Evolutionary conservation across 2,113 vertebrate species (phyloP).

Genomic region (Thamnophis sirtalis): DNA sequence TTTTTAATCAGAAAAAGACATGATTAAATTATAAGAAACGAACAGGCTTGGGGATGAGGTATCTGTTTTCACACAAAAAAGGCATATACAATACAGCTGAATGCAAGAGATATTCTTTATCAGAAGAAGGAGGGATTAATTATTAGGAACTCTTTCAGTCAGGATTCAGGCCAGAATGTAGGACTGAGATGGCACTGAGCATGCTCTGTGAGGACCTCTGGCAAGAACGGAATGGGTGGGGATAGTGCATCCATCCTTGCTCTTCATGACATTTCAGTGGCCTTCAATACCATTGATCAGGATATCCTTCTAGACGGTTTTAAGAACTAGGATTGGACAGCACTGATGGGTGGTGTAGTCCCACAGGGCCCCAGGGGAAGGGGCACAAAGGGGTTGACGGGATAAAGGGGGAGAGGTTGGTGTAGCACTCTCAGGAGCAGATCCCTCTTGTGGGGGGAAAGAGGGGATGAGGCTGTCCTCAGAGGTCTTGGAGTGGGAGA

Average conservation of each 20-base stretch:
- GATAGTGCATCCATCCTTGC: not conserved
- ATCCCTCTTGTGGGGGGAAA: too few species aligned
- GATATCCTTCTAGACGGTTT: not conserved
- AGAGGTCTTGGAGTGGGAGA: too few species aligned
- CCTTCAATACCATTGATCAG: not conserved
- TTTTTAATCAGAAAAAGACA: not conserved
- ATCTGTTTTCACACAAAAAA: not conserved
- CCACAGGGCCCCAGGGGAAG: too few species aligned
- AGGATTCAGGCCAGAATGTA: not conserved
- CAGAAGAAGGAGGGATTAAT: not conserved
- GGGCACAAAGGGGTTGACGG: too few species aligned
- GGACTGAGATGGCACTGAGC: not conserved
- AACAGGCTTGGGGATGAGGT: not conserved
- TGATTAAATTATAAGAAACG: not conserved
- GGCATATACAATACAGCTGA: not conserved
- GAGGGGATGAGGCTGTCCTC: too few species aligned
- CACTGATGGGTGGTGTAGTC: not conserved
- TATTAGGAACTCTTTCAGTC: not conserved
- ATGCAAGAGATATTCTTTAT: not conserved
- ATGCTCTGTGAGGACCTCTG: not conserved
- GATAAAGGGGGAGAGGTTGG: too few species aligned
- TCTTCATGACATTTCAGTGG: not conserved
- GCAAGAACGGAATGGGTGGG: not conserved
- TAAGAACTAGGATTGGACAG: not conserved
- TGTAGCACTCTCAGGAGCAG: too few species aligned